Percentiles rank a stretch among this genome's conserved stretches.
phyloP scores from a whole-genome alignment of 2,888 invertebrate genomes.

The Magallana nippona region DNA sequence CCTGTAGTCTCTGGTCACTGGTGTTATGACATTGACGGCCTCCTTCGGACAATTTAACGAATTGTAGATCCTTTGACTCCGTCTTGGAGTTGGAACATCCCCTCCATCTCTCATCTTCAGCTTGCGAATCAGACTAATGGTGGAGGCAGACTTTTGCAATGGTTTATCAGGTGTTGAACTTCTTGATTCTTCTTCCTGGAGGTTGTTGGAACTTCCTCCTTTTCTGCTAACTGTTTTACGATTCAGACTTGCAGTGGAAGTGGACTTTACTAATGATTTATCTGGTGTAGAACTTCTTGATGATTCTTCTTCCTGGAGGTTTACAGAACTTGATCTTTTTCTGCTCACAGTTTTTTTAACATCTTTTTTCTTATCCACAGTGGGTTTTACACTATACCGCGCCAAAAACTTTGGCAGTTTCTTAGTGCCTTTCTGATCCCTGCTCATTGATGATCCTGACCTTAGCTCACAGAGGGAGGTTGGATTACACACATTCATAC shows the following conservation, averaged over 20 bases:
- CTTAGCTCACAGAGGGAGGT: neutral
- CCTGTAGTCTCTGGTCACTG: neutral
- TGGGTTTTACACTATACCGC: neutral
- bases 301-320: neutral
- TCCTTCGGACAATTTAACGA: neutral
- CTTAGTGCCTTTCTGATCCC: neutral
- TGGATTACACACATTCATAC: conserved; percentile 10
- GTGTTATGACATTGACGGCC: conserved; percentile 31
- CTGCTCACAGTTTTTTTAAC: neutral
- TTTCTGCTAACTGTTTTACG: neutral
- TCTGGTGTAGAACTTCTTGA: conserved; percentile 2
- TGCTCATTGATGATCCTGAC: neutral
- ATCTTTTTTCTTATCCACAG: neutral
- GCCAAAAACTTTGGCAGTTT: conserved; percentile 14
- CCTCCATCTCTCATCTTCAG: conserved; percentile 26
- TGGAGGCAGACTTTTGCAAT: conserved; percentile 7
- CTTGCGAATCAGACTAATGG: neutral
- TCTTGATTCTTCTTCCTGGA: neutral
- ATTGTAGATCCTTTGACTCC: conserved; percentile 40
- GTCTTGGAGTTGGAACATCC: conserved; percentile 23
- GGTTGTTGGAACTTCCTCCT: neutral
- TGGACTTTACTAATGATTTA: neutral
- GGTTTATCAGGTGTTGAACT: conserved; percentile 16
- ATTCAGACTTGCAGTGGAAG: neutral
- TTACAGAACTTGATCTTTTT: neutral